These are phyloP conservation scores for Syrphus vitripennis DNA, from an alignment of 2,888 invertebrate species.

Conservation along the genomic window DNA sequence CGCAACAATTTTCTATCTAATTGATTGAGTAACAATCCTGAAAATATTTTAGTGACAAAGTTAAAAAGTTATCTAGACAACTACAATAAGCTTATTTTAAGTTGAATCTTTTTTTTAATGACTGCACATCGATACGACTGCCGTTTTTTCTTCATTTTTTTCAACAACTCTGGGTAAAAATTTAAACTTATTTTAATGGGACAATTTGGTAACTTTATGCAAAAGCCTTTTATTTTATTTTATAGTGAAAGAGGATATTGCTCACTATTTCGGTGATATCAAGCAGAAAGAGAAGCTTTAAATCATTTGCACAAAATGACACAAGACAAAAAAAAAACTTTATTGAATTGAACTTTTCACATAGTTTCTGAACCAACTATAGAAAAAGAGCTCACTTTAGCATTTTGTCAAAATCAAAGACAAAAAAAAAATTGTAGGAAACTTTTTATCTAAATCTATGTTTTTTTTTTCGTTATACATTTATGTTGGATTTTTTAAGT, in stretches of 20 bases:
- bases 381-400: conserved; percentile 41
- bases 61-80: background rate
- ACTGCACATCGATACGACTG: background rate
- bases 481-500: conserved; percentile 35
- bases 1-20: background rate
- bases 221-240: conserved; percentile 35
- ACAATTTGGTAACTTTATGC: conserved; percentile 37
- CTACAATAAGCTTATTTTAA: conserved; percentile 4
- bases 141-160: background rate
- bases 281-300: conserved; percentile 31
- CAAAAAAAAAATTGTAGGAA: background rate
- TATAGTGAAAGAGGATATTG: conserved; percentile 10
- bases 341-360: conserved; percentile 39
- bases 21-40: background rate
- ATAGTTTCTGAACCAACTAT: conserved; percentile 15
- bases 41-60: background rate
- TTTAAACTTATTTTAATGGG: conserved; percentile 27
- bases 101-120: background rate
- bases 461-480: background rate
- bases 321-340: background rate
- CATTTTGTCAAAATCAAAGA: conserved; percentile 37
- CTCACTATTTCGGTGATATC: conserved; percentile 7
- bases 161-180: background rate
- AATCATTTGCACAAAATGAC: conserved; percentile 3
- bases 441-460: background rate